Conservation (phyloP, 2,888 invertebrate genomes). For the Scaptomyza cyrtandrae region DNA sequence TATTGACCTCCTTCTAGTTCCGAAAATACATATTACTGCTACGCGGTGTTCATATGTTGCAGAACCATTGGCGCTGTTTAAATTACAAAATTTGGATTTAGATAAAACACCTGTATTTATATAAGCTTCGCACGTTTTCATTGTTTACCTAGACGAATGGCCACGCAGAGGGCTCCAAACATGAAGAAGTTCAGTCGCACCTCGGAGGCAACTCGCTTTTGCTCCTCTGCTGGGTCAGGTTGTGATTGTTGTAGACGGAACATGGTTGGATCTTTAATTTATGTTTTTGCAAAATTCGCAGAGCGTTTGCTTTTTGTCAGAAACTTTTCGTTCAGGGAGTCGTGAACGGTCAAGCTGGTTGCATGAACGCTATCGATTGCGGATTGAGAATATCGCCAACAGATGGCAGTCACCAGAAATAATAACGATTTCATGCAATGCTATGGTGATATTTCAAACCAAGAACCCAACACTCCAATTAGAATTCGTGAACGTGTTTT, state of each 20-base stretch:
- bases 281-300: conserved; percentile 5
- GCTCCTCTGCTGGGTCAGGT: conserved; percentile 83
- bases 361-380: conserved; percentile 8
- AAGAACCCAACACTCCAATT: not conserved
- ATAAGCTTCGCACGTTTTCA: conserved; percentile 46
- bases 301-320: not conserved
- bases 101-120: conserved; percentile 43
- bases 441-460: not conserved
- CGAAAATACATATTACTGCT: conserved; percentile 9
- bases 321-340: conserved; percentile 1
- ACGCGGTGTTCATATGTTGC: conserved; percentile 58
- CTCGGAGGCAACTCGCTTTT: conserved; percentile 80
- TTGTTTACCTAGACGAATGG: conserved; percentile 80
- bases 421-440: conserved; percentile 17
- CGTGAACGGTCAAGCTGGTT: not conserved
- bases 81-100: conserved; percentile 8
- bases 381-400: not conserved
- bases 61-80: conserved; percentile 58
- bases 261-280: conserved; percentile 67
- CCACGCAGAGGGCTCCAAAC: conserved; percentile 78
- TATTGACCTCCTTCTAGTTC: conserved; percentile 11
- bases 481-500: conserved; percentile 9
- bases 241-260: conserved; percentile 84
- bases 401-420: not conserved
- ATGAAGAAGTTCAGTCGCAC: conserved; percentile 82